Percentiles rank a stretch among this genome's conserved stretches.
Conservation (phyloP, 2,113 vertebrate species). For the Benitochromis conjunctus region DNA sequence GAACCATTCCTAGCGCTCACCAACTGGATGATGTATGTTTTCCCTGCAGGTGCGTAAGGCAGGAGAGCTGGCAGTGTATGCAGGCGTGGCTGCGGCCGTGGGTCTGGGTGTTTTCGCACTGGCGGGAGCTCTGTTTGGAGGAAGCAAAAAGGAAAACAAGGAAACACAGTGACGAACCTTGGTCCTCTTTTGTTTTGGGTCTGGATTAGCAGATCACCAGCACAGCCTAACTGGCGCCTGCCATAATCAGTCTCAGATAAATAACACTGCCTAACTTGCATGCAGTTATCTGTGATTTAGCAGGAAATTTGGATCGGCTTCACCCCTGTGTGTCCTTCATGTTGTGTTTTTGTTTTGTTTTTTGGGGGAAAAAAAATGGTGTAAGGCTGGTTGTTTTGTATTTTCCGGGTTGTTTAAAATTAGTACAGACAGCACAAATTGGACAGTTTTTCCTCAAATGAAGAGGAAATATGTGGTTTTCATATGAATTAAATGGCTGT, state of each 20-base stretch:
- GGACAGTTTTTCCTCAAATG: background rate
- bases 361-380: background rate
- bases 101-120: background rate
- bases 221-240: background rate
- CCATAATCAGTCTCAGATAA: background rate
- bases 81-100: background rate
- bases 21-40: background rate
- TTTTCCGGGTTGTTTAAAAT: background rate
- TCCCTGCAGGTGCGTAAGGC: constrained; percentile 2
- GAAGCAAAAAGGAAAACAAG: background rate
- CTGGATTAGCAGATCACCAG: constrained; percentile 15
- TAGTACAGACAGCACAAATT: background rate
- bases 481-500: background rate
- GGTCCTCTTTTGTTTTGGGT: background rate
- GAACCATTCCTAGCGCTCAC: background rate
- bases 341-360: background rate
- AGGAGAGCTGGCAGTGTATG: background rate
- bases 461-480: background rate
- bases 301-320: background rate
- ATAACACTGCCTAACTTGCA: background rate
- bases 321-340: background rate
- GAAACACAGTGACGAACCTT: background rate
- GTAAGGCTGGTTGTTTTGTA: background rate
- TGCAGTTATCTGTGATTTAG: background rate
- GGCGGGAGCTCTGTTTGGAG: background rate